Conservation (phyloP, 2,113 vertebrate genomes). For the Nothobranchius furzeri region DNA sequence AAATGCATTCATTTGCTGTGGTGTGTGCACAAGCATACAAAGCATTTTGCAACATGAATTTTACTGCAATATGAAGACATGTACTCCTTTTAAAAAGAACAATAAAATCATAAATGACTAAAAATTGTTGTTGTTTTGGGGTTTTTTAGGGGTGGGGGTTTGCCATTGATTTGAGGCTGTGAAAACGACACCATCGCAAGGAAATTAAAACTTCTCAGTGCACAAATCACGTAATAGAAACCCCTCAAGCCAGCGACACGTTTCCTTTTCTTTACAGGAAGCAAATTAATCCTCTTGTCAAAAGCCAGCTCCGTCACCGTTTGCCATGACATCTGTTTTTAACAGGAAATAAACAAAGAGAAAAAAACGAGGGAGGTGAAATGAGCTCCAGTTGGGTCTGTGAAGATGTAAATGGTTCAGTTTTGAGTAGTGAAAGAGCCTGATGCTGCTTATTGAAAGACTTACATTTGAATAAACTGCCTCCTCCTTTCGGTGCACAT, state of each 20-base stretch:
- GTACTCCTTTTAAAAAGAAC: no score
- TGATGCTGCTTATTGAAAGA: slow-evolving; percentile 53
- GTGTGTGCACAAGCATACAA: no score
- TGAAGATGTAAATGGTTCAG: slow-evolving; percentile 55
- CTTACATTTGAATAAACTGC: slow-evolving; percentile 66
- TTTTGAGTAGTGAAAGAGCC: slow-evolving; percentile 55
- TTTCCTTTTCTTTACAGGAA: slow-evolving; percentile 37
- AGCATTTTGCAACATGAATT: no score
- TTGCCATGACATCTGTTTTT: slow-evolving; percentile 49
- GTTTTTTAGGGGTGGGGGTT: no score
- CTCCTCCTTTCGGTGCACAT: slow-evolving; percentile 43
- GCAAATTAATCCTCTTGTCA: slow-evolving; percentile 47
- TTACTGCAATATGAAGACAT: no score
- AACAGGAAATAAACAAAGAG: slow-evolving; percentile 22
- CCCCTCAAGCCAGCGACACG: slow-evolving; percentile 1
- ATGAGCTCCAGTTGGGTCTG: slow-evolving; percentile 37
- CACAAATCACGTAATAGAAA: slow-evolving; percentile 1
- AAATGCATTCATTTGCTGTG: no score
- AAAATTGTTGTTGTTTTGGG: no score
- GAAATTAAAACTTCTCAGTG: neutral
- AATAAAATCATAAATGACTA: no score
- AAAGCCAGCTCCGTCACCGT: slow-evolving; percentile 15
- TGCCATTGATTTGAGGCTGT: neutral
- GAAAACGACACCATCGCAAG: neutral
- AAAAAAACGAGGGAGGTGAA: neutral